Evolutionary conservation across 2,888 invertebrate species (phyloP), one percentile per base, ranked within the genome.

Genomic region (Pandemis cinnamomeana): DNA sequence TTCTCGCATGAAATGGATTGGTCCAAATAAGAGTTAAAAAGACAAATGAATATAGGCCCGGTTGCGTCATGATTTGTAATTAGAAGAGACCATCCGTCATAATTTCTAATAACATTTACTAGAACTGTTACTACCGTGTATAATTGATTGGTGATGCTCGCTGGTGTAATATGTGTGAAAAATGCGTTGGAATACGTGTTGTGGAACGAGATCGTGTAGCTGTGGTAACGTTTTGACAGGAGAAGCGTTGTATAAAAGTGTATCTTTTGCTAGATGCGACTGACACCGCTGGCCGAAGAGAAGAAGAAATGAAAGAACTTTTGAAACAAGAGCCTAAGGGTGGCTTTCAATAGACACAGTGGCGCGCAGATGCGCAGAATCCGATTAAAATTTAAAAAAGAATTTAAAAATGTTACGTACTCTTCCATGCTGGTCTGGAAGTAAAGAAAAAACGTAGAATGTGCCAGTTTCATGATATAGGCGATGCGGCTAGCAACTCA

Each of bases 31-130:
- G 63, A 41, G 60, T 64, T 51, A 70, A 70, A 69, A 69, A 73
- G 73, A 73, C 69, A 71, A 74, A 74, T 71, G 74, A 62, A 74
- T 64, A 71, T 53, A 66, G 70, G 69, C 64, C 66, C 10, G 3
- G 67, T 74, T 74, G 67, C 74, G 42, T 60, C 70, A 74, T 62
- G 51, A 15, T 6, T 13, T 8, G 74, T 74, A 74, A 74, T 74
- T 74, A 74, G 60, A 74, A 70, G 69, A 66, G 64, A 41, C 64
- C 69, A 73, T 73, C 69, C 64, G 73, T 73, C 73, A 70, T 72
- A 72, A 69, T 73, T 73, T 73, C 69, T 73, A 73, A 73, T 73
- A 70, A 70, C 69, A 73, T 73, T 70, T 66, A 73, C 69, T 70
- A 51, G 42, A 73, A 46, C 55, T 66, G 71, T 71, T 60, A 67